phyloP scores from a whole-genome alignment of 2,113 vertebrate genomes.

The Sapajus apella region DNA sequence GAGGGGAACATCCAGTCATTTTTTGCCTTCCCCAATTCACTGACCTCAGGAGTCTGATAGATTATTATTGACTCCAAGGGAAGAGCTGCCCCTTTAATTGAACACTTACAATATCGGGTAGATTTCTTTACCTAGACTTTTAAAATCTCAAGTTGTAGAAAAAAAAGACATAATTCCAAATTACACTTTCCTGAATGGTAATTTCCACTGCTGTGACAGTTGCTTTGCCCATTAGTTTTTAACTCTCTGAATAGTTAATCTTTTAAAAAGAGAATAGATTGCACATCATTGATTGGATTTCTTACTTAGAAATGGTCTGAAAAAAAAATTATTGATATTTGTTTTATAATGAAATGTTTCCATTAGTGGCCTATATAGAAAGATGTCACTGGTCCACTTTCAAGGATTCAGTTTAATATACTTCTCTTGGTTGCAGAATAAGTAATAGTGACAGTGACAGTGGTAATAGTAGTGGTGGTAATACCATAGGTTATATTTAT shows the following conservation, averaged over 20 bases:
- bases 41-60: background rate
- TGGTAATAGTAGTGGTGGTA: background rate
- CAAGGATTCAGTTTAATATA: background rate
- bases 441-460: background rate
- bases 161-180: background rate
- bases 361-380: background rate
- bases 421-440: background rate
- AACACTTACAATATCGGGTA: background rate
- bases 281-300: background rate
- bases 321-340: background rate
- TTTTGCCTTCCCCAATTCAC: background rate
- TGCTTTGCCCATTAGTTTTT: background rate
- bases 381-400: background rate
- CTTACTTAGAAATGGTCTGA: background rate
- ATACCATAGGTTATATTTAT: background rate
- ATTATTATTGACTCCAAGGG: background rate
- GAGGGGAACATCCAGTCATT: background rate
- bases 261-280: background rate
- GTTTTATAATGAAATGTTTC: background rate
- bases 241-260: background rate
- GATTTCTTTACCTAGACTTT: background rate
- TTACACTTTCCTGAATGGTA: background rate
- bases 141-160: background rate
- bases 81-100: background rate
- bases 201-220: background rate